phyloP scores from a whole-genome alignment of 2,888 invertebrate species.

The Thecocarcelia acutangulata region DNA sequence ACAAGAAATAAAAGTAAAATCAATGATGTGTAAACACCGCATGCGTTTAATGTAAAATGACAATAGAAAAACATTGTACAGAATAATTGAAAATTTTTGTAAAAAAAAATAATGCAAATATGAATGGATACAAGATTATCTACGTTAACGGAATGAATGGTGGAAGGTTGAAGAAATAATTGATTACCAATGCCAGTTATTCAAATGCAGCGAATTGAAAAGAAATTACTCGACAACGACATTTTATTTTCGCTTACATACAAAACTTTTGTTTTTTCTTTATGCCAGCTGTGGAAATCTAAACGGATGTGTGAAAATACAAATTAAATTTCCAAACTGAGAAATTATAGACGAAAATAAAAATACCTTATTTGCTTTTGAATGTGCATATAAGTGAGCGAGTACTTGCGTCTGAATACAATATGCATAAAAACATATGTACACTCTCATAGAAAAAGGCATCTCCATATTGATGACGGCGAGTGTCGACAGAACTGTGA shows the following conservation, averaged over 20 bases:
- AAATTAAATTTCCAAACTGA: not conserved
- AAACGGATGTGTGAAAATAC: not conserved
- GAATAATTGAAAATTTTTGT: conserved; percentile 24
- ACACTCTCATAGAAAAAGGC: too few relatives aligned
- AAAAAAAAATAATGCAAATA: conserved; percentile 38
- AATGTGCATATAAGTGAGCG: too few relatives aligned
- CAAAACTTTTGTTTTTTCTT: not conserved
- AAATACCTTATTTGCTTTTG: not conserved
- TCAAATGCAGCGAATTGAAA: conserved; percentile 12
- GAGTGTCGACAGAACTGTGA: too few relatives aligned
- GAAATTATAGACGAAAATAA: not conserved
- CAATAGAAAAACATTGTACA: conserved; percentile 24
- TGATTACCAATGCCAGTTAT: conserved; percentile 1
- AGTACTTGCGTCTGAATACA: too few relatives aligned
- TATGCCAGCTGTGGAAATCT: not conserved
- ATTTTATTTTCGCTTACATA: not conserved
- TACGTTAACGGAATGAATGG: not conserved
- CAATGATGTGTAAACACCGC: conserved; percentile 64
- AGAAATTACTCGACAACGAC: not conserved
- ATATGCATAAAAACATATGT: too few relatives aligned
- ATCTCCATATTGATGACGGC: too few relatives aligned
- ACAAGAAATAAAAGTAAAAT: conserved; percentile 44
- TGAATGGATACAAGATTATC: conserved; percentile 29
- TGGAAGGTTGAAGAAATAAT: not conserved
- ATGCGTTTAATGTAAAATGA: conserved; percentile 56